Evolutionary conservation across 2,113 vertebrate genomes (phyloP).

Genomic region (Ptyas mucosa): DNA sequence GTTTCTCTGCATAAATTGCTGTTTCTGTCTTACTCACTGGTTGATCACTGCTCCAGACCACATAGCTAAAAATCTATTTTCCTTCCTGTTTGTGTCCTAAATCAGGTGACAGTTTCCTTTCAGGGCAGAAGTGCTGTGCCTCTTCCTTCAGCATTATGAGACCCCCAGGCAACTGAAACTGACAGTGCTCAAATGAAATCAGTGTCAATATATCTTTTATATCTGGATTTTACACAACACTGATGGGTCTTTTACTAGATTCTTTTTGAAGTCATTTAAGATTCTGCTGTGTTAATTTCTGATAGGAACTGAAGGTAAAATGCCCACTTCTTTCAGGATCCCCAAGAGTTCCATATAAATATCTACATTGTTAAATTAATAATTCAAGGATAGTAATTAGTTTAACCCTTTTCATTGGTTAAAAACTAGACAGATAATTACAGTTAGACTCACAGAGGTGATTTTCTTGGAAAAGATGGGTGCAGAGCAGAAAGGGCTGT

Average conservation of each 20-base stretch:
- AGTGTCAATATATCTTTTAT: conserved; percentile 12
- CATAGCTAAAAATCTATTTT: not conserved
- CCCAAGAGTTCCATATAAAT: not conserved
- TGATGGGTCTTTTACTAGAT: conserved; percentile 4
- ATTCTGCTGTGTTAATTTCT: not conserved
- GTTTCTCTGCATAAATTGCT: not conserved
- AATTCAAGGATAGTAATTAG: not conserved
- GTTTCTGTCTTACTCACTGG: not conserved
- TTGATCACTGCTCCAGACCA: not conserved
- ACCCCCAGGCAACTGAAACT: not conserved
- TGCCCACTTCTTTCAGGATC: not conserved
- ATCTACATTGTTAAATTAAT: not conserved
- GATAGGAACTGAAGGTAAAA: conserved; percentile 1
- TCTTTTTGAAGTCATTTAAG: not conserved
- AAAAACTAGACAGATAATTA: not conserved
- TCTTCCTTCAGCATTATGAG: not conserved
- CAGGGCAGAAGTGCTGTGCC: not conserved
- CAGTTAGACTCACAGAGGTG: not conserved
- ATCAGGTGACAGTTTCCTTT: not conserved
- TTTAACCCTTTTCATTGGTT: not conserved
- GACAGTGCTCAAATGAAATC: conserved; percentile 18
- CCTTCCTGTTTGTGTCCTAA: not conserved
- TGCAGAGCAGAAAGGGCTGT: not conserved
- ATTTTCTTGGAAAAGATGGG: not conserved
- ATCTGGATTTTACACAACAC: conserved; percentile 4